Conservation (phyloP, 2,113 vertebrate genomes). For the Eupsittula cactorum region DNA sequence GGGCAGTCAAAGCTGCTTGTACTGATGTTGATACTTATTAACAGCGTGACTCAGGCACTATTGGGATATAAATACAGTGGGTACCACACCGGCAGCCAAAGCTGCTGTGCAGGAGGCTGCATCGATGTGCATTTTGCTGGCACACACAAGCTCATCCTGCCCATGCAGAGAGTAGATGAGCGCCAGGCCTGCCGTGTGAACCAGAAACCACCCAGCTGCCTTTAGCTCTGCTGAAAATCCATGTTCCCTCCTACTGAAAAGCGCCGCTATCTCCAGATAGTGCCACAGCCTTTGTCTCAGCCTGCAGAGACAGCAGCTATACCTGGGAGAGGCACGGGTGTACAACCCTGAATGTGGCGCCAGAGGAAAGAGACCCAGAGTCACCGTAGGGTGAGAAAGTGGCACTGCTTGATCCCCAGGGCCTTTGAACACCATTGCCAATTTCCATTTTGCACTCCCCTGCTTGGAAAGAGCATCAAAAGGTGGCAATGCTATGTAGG, state of each 20-base stretch:
- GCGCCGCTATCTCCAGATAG: not conserved
- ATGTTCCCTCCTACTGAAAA: not conserved
- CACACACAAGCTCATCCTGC: not conserved
- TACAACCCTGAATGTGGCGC: not conserved
- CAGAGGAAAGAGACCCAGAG: not conserved
- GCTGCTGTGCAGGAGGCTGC: not conserved
- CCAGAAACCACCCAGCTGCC: not conserved
- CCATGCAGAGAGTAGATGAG: not conserved
- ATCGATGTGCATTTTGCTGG: not conserved
- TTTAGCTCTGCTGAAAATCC: not conserved
- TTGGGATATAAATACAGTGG: not conserved
- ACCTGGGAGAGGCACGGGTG: not conserved
- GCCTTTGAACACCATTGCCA: not conserved
- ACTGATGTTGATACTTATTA: not conserved
- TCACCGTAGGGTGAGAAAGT: not conserved
- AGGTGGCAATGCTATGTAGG: not conserved
- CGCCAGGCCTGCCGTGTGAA: not conserved
- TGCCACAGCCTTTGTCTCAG: not conserved
- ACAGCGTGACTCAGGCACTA: fast-evolving
- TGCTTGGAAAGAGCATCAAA: not conserved
- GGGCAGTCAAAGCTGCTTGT: not conserved
- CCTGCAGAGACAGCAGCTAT: not conserved
- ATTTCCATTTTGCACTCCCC: fast-evolving
- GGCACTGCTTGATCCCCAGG: not conserved
- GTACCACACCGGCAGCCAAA: not conserved